Evolutionary conservation across 2,888 invertebrate genomes (phyloP).

Genomic region (Marasmarcha lunaedactyla): DNA sequence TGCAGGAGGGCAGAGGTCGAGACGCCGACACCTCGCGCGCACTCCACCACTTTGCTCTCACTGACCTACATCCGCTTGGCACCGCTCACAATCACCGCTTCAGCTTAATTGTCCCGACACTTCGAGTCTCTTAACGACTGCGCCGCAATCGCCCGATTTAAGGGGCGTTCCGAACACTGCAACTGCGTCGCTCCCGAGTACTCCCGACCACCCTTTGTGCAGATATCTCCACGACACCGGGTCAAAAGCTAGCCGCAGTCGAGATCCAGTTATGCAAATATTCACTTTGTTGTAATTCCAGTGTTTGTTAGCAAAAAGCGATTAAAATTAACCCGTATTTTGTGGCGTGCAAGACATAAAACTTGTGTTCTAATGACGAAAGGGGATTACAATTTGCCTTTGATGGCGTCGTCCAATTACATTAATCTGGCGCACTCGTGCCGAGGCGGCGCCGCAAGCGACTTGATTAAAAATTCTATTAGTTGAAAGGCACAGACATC

Average conservation of each 20-base stretch:
- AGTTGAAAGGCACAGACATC: constrained; percentile 62
- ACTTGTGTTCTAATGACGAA: constrained; percentile 42
- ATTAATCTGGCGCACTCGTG: constrained; percentile 61
- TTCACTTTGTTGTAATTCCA: constrained; percentile 35
- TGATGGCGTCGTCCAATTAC: constrained; percentile 66
- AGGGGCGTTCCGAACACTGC: constrained; percentile 39
- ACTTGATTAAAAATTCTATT: constrained; percentile 71
- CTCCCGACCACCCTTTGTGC: constrained; percentile 32
- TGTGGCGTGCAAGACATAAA: constrained; percentile 3
- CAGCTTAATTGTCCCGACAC: constrained; percentile 70
- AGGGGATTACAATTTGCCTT: constrained; percentile 68
- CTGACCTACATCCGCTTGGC: constrained; percentile 70
- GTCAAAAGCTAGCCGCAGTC: constrained; percentile 40
- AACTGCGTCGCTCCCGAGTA: constrained; percentile 32
- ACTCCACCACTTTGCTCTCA: constrained; percentile 53
- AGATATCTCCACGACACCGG: constrained; percentile 25
- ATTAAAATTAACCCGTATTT: not conserved
- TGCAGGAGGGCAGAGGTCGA: constrained; percentile 31
- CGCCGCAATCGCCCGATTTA: constrained; percentile 64
- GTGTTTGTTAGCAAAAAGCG: constrained; percentile 35
- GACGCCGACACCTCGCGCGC: constrained; percentile 39
- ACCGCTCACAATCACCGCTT: constrained; percentile 67
- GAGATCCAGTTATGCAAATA: constrained; percentile 48
- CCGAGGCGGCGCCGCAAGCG: constrained; percentile 47
- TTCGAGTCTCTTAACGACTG: constrained; percentile 64